Evolutionary conservation across 2,797 vertebrate genomes (phyloP).

Genomic region (Coracias cyanogaster): DNA sequence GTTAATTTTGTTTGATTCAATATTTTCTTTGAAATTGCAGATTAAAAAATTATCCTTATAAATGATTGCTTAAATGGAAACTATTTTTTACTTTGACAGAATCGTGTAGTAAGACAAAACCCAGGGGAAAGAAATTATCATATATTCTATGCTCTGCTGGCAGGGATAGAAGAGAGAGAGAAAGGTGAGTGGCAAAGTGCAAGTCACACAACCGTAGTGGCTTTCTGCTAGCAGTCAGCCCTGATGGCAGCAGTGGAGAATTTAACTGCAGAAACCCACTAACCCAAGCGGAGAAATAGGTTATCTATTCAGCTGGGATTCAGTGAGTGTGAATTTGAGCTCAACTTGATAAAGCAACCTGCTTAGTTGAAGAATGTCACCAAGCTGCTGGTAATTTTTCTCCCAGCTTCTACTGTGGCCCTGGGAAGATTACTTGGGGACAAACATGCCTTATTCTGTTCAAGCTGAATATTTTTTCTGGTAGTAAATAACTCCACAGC

Average conservation of each 20-base stretch:
- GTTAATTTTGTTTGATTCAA: background rate
- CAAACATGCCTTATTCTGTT: background rate
- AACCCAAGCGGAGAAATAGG: background rate
- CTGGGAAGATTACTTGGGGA: conserved; percentile 3
- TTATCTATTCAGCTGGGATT: background rate
- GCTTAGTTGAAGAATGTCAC: background rate
- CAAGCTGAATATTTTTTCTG: conserved; percentile 2
- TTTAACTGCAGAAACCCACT: background rate
- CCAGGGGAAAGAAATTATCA: conserved; percentile 97
- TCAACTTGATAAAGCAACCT: background rate
- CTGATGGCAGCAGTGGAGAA: background rate
- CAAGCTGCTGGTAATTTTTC: background rate
- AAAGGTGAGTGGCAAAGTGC: conserved; percentile 81
- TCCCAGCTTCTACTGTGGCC: background rate
- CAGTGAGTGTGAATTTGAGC: conserved; percentile 4
- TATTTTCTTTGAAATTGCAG: background rate
- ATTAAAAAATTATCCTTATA: background rate
- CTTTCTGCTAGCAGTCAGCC: background rate
- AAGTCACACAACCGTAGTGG: background rate
- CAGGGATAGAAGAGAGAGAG: conserved; percentile 87
- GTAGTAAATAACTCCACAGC: conserved; percentile 20
- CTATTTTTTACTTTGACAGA: conserved; percentile 80
- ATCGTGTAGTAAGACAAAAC: conserved; percentile 96
- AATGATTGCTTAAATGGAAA: background rate
- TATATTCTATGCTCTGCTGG: conserved; percentile 96